These are phyloP conservation scores for Fistularia commersonii DNA, from an alignment of 2,797 vertebrate species.

Conservation along the genomic window DNA sequence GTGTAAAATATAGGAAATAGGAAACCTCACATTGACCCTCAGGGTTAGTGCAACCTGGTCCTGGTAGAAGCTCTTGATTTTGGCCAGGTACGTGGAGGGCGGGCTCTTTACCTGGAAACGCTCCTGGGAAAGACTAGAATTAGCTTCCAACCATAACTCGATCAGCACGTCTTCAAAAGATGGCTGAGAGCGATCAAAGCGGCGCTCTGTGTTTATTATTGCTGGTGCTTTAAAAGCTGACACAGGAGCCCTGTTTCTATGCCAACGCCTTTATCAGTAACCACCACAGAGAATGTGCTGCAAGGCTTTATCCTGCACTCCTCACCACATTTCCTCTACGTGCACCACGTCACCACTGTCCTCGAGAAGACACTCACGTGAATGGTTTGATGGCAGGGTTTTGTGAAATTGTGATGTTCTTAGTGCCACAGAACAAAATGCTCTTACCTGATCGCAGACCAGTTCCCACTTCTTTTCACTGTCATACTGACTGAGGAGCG, in stretches of 20 bases:
- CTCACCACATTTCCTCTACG: slow-evolving; percentile 6
- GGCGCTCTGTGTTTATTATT: slow-evolving; percentile 10
- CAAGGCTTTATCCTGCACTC: slow-evolving; percentile 11
- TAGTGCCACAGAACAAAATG: not conserved
- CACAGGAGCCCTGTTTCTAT: slow-evolving; percentile 51
- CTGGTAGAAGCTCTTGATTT: slow-evolving; percentile 89
- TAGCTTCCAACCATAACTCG: no score
- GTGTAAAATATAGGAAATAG: not conserved
- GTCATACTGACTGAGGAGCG: slow-evolving; percentile 88
- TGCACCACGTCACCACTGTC: no score
- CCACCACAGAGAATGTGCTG: slow-evolving; percentile 30
- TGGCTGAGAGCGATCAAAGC: not conserved
- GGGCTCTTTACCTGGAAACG: slow-evolving; percentile 97
- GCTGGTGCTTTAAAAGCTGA: slow-evolving; percentile 8
- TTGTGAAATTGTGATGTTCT: not conserved
- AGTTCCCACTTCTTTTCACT: slow-evolving; percentile 98
- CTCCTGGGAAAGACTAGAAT: slow-evolving; percentile 72
- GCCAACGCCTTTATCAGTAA: slow-evolving; percentile 28
- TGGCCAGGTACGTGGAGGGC: slow-evolving; percentile 87
- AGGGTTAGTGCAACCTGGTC: slow-evolving; percentile 87
- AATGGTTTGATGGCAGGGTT: not conserved
- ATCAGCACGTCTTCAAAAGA: not conserved
- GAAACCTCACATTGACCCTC: slow-evolving; percentile 73
- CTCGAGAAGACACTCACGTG: not conserved
- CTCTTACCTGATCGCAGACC: slow-evolving; percentile 89